Evolutionary conservation across 2,888 invertebrate genomes (phyloP).

Genomic region (Euspilapteryx auroguttella): DNA sequence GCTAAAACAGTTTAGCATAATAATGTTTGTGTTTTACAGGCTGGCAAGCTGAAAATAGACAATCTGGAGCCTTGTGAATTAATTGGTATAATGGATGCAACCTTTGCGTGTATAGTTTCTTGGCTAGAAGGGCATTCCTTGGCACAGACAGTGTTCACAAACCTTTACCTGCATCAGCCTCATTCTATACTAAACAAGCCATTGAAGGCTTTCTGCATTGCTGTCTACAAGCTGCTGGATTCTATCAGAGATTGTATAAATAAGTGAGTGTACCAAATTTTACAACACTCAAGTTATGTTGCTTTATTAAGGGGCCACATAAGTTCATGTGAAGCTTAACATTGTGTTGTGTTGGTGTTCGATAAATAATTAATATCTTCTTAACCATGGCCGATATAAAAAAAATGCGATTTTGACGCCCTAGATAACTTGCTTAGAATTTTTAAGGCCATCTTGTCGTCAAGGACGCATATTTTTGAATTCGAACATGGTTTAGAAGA

Average conservation of each 20-base stretch:
- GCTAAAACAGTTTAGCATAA: no score
- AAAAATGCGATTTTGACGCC: no score
- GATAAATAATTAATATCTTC: no score
- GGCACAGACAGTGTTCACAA: slow-evolving; percentile 96
- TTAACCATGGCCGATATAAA: no score
- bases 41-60: slow-evolving; percentile 76
- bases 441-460: no score
- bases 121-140: slow-evolving; percentile 97
- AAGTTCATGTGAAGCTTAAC: no score
- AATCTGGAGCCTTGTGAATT: slow-evolving; percentile 77
- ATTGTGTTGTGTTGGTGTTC: no score
- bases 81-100: slow-evolving; percentile 92
- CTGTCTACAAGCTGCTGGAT: slow-evolving; percentile 86
- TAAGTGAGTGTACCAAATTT: slow-evolving; percentile 72
- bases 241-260: slow-evolving; percentile 87
- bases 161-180: slow-evolving; percentile 92
- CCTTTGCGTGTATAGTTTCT: slow-evolving; percentile 91
- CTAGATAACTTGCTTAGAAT: no score
- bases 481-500: no score
- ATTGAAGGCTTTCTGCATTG: slow-evolving; percentile 83
- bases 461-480: no score
- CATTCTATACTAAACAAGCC: slow-evolving; percentile 79
- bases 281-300: slow-evolving; percentile 5
- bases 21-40: no score
- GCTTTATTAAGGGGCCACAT: no score